Evolutionary conservation across 1,140 invertebrate species (phyloP), one percentile per base, ranked within the genome.

Genomic region (Drosophila bipectinata): DNA sequence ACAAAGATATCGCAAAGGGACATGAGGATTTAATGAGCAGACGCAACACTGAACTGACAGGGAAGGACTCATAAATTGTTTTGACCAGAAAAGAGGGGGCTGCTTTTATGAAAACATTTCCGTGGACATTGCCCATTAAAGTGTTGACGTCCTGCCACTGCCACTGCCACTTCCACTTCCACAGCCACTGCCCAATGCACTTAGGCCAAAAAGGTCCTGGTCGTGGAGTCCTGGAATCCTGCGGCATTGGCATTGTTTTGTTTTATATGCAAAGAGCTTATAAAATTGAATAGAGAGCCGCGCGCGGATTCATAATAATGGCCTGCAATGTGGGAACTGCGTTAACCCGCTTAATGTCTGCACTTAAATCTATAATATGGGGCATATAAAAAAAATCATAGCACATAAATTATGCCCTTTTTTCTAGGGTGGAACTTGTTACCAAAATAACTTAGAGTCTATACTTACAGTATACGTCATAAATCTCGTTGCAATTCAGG

Each of bases 281-380:
- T 78, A 81, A 81, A 81, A 66, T 78, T 78, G 73, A 79, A 83
- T 84, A 85, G 76, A 84, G 80, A 67, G 32, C 12, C 52, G 7
- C 34, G 7, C 34, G 26, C 52, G 66, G 59, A 54, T 72, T 74
- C 60, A 79, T 82, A 83, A 83, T 79, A 74, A 69, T 48, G 56
- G 68, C 32, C 44, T n/a, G 18, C 52, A n/a, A 57, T 51, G 72
- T 56, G 52, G 52, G 32, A 49, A 61, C 58, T 64, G 45, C 71
- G 69, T 37, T 63, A 63, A 55, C 45, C 59, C 52, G 60, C 60
- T 76, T 87, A 87, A 80, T 59, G 77, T 59, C 58, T 87, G 82
- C 82, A 87, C 82, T 85, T 85, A 87, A 85, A 82, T 85, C 74
- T 85, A 85, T 87, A 74, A 85, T 87, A 85, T 75, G 67, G 74